Evolutionary conservation across 2,113 vertebrate species (phyloP).

Genomic region (Saccopteryx leptura): DNA sequence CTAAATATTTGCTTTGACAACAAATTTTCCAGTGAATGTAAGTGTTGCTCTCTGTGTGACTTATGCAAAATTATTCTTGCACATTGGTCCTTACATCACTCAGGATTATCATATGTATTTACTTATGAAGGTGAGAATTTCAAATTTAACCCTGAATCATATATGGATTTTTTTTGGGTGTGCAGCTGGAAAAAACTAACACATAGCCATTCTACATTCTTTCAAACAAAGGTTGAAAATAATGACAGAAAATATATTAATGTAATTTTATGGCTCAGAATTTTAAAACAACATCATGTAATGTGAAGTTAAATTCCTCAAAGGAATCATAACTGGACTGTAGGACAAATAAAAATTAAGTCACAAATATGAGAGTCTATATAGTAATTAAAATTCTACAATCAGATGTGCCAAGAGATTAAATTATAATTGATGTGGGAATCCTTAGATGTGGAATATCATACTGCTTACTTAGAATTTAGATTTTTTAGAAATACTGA

Average conservation of each 20-base stretch:
- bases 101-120: conserved; percentile 76
- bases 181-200: conserved; percentile 24
- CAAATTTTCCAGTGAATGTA: conserved; percentile 70
- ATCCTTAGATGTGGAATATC: conserved; percentile 67
- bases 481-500: conserved; percentile 67
- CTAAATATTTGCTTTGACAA: conserved; percentile 73
- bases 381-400: conserved; percentile 77
- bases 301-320: conserved; percentile 72
- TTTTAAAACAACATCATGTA: conserved; percentile 77
- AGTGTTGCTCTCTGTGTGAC: conserved; percentile 61
- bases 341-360: conserved; percentile 82
- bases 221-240: conserved; percentile 73
- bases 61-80: conserved; percentile 79
- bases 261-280: conserved; percentile 68
- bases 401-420: conserved; percentile 62
- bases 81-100: conserved; percentile 36
- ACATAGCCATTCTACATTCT: conserved; percentile 66
- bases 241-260: conserved; percentile 79
- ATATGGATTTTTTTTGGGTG: conserved; percentile 66
- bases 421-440: conserved; percentile 78
- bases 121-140: conserved; percentile 73
- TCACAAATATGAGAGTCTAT: conserved; percentile 80
- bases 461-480: conserved; percentile 69
- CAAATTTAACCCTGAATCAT: conserved; percentile 66
- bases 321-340: conserved; percentile 74